phyloP scores from a whole-genome alignment of 2,888 invertebrate genomes.

The Phrixothrix hirtus region DNA sequence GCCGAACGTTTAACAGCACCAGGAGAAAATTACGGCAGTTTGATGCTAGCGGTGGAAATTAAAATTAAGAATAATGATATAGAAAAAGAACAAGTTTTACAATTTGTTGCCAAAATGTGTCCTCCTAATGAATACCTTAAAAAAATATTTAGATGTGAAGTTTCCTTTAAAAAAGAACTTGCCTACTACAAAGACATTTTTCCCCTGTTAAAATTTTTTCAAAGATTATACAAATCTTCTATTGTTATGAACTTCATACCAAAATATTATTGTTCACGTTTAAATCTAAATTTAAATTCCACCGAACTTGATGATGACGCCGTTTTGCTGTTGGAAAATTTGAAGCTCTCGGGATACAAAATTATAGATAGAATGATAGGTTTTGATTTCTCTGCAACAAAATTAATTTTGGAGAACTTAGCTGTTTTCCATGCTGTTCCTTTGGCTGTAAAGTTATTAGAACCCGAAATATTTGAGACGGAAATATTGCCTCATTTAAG shows the following conservation, averaged over 20 bases:
- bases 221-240: slow-evolving; percentile 50
- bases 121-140: slow-evolving; percentile 58
- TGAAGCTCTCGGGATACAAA: slow-evolving; percentile 56
- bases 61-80: slow-evolving; percentile 39
- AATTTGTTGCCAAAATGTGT: slow-evolving; percentile 59
- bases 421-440: slow-evolving; percentile 61
- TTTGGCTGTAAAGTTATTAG: slow-evolving; percentile 56
- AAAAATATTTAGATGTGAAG: slow-evolving; percentile 56
- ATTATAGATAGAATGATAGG: slow-evolving; percentile 55
- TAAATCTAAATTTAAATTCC: slow-evolving; percentile 38
- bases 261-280: slow-evolving; percentile 57
- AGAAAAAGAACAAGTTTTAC: slow-evolving; percentile 43
- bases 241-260: slow-evolving; percentile 55
- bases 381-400: slow-evolving; percentile 57
- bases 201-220: slow-evolving; percentile 55
- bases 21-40: slow-evolving; percentile 65
- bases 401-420: slow-evolving; percentile 53
- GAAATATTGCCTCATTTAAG: slow-evolving; percentile 49
- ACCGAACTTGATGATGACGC: slow-evolving; percentile 58
- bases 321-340: slow-evolving; percentile 60
- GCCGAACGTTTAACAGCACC: slow-evolving; percentile 54
- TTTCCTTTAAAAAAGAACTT: slow-evolving; percentile 60
- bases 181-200: slow-evolving; percentile 56
- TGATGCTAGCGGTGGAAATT: slow-evolving; percentile 54
- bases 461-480: slow-evolving; percentile 51